Base-by-base conservation (phyloP, 2,888 invertebrate species). In the Criorhina ranunculi region DNA sequence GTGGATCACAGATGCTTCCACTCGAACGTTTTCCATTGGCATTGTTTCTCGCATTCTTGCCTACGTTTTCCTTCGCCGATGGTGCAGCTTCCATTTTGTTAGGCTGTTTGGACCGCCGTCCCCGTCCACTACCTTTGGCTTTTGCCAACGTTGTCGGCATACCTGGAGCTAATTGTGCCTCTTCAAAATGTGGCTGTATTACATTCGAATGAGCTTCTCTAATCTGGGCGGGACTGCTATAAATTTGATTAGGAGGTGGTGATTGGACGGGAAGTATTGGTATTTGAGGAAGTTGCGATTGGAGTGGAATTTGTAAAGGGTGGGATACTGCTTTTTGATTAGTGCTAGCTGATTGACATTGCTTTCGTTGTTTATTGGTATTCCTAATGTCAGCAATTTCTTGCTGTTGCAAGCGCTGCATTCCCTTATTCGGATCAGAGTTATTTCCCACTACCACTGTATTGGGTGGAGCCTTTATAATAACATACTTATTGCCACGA, bases 401-500 rank as follows among this genome's bases (percentile, higher is more conserved):
- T 42, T 67, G 51, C 19, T 87, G 86, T 5, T 86, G 70, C 6
- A 82, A 44, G 29, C 51, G 24, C 4, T 67, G 42, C n/a, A 24
- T 7, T 2, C 8, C 15, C 11, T 17, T 46, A 7, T 31, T 40
- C 17, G 17, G 9, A 35, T 88, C 88, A n/a, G 82, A 57, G 11
- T 19, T 85, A 15, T 66, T 72, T 2, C 55, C 53, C 73, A 69
- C 57, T 11, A 80, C 59, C 1, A 76, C 69, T 15, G 70, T 66
- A 40, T 80, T 81, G 12, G 87, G 75, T 6, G 87, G 86, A 6
- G 88, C 87, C 57, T 88, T 88, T 29, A 89, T 88, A 24, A 89
- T 88, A 6, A 89, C 88, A 59, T 88, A 89, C 70, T 89, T 89
- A 93, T 93, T 78, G 91, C 92, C 88, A 88, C 91, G 49, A 88